Conservation (phyloP, 1,140 invertebrate genomes). For the Nasonia longicornis region DNA sequence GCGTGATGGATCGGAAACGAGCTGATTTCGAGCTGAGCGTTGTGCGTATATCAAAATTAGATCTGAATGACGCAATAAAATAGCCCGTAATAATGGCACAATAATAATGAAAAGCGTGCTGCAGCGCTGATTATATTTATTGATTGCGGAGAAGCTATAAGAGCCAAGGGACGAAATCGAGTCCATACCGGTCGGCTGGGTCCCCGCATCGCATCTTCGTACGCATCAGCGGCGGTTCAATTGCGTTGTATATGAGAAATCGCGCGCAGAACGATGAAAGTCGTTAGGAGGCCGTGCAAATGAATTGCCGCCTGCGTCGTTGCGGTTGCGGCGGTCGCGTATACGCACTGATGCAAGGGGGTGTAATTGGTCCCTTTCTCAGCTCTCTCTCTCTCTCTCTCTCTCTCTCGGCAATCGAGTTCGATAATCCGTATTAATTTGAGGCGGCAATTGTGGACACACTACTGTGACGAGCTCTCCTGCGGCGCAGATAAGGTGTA, state of each 20-base stretch:
- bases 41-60: background rate
- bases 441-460: background rate
- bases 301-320: background rate
- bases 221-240: background rate
- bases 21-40: background rate
- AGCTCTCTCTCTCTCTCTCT: no score
- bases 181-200: background rate
- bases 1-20: background rate
- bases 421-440: background rate
- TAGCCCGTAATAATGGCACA: background rate
- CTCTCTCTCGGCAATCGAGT: no score
- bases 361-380: no score
- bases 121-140: background rate
- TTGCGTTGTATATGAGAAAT: background rate
- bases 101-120: background rate
- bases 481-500: background rate
- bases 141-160: background rate
- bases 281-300: background rate
- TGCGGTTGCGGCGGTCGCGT: no score
- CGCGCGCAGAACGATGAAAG: background rate
- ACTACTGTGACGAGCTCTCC: background rate
- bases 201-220: background rate
- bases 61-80: conserved; percentile 1
- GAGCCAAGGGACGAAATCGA: no score
- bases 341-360: no score